Conservation (phyloP, 1,140 invertebrate species). For the Dendroctonus ponderosae region DNA sequence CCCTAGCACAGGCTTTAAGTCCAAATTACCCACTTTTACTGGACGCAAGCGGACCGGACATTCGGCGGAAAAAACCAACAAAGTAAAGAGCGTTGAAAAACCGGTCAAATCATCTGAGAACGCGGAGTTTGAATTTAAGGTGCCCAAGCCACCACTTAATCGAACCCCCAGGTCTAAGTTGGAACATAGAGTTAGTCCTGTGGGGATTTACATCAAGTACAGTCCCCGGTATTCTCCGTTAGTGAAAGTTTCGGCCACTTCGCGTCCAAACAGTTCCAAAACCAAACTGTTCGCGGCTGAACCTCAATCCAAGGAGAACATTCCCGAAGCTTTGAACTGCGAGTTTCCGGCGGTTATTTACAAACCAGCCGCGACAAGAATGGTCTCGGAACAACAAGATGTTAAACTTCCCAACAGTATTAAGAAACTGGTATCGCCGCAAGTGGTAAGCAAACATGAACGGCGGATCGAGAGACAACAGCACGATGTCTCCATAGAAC, state of each 20-base stretch:
- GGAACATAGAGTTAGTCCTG: background rate
- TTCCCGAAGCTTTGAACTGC: background rate
- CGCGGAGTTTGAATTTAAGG: background rate
- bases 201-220: background rate
- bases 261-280: too few relatives aligned
- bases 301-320: conserved; percentile 1
- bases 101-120: too few relatives aligned
- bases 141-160: background rate
- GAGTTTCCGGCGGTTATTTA: background rate
- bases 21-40: background rate
- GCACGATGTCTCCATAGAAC: background rate
- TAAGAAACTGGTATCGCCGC: background rate
- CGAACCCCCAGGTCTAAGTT: background rate
- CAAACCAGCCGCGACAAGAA: conserved; percentile 9
- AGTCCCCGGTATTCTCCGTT: background rate
- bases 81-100: too few relatives aligned
- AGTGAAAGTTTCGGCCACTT: background rate
- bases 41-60: too few relatives aligned
- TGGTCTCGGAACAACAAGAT: background rate
- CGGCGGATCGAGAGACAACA: background rate
- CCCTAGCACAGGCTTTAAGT: background rate
- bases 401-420: conserved; percentile 7
- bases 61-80: background rate
- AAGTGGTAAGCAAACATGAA: conserved; percentile 11
- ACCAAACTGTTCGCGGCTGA: background rate